Base-by-base conservation (phyloP, 1,140 invertebrate genomes). In the Diachasmimorpha longicaudata region DNA sequence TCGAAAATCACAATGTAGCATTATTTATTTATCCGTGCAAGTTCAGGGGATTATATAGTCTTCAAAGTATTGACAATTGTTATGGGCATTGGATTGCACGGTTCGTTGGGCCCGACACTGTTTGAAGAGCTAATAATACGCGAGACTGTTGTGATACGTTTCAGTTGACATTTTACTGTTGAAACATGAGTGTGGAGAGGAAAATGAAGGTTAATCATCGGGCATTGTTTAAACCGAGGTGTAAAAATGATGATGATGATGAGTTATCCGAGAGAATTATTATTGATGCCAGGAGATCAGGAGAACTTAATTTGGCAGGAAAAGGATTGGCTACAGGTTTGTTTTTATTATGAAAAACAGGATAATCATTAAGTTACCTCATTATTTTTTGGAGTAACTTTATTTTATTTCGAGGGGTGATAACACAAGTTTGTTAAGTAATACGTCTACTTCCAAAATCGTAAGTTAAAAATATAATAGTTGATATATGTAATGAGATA, bases 271-370 rank as follows among this genome's bases (percentile, higher is more conserved):
- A 90, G 36, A 91, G 91, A 58, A 85, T 96, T 72, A 91, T 97
- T 69, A 93, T 96, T 86, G 91, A 92, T 78, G 95, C 95, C 4
- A 91, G 95, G 81, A 92, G 92, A 83, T 93, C 93, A 72, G 96
- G 96, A 21, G 91, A 93, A 76, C 88, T 97, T 16, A 95, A 95
- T 90, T 90, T 97, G 74, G 93, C 94, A 42, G 93, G 93, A 76
- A 91, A 92, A 85, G 94, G 92, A 74, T 87, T 97, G 72, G 89
- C 91, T 31, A 90, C 91, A 88, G 94, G 96, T 96, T 88, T 46
- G n/a, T 9, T 46, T 5, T 46, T 46, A 9, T 46, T 46, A 46
- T 9, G 1, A 46, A 46, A 46, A 46, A 46, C 3, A 46, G 11
- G 11, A 46, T 5, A 46, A 46, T 46, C 2, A 46, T 46, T 46